Percentiles rank a stretch among this genome's conserved stretches.
Evolutionary conservation across 2,113 vertebrate genomes (phyloP).

Genomic region (Sinocyclocheilus anophthalmus): DNA sequence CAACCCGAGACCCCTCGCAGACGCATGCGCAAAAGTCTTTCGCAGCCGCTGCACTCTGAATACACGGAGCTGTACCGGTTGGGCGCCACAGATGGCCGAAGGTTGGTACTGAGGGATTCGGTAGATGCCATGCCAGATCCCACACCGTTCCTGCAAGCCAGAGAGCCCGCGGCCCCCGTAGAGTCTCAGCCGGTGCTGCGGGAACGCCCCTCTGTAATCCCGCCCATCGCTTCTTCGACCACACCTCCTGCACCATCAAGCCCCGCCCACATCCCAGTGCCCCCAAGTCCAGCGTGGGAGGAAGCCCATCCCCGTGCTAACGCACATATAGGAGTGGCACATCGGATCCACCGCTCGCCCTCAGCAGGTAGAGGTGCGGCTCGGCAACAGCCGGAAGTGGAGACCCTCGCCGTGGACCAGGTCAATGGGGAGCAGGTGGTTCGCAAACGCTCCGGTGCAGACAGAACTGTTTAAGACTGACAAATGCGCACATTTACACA

Average conservation of each 20-base stretch:
- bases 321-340: slow-evolving; percentile 90
- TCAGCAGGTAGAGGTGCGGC: slow-evolving; percentile 66
- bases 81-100: slow-evolving; percentile 81
- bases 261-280: slow-evolving; percentile 74
- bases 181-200: slow-evolving; percentile 83
- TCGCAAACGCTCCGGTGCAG: slow-evolving; percentile 88
- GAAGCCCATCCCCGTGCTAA: slow-evolving; percentile 74
- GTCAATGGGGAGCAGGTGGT: slow-evolving; percentile 85
- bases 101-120: slow-evolving; percentile 84
- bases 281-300: slow-evolving; percentile 79
- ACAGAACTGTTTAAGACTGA: slow-evolving; percentile 89
- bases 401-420: slow-evolving; percentile 93
- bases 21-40: slow-evolving; percentile 96
- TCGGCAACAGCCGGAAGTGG: slow-evolving; percentile 80
- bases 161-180: slow-evolving; percentile 72
- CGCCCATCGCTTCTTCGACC: slow-evolving; percentile 82
- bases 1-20: slow-evolving; percentile 83
- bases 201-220: slow-evolving; percentile 89
- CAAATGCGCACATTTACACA: slow-evolving; percentile 9
- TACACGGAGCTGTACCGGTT: slow-evolving; percentile 91
- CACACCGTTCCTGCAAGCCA: slow-evolving; percentile 89
- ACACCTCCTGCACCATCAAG: slow-evolving; percentile 67
- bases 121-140: slow-evolving; percentile 97
- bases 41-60: slow-evolving; percentile 91
- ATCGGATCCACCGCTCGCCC: slow-evolving; percentile 84